Conservation (phyloP, 1,140 invertebrate genomes). For the Panagrolaimus sp. region DNA sequence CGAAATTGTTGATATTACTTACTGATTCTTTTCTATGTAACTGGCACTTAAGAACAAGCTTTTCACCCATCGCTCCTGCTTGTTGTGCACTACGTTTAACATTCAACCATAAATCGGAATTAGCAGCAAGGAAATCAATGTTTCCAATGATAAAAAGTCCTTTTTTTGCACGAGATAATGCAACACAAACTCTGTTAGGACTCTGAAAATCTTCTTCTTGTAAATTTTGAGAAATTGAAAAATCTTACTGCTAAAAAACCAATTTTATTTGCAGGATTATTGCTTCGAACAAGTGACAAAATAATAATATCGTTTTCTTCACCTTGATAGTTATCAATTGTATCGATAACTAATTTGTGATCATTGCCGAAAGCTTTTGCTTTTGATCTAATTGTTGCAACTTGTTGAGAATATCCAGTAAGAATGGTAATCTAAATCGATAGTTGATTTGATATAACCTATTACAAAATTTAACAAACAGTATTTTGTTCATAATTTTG, state of each 20-base stretch:
- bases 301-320: constrained; percentile 70
- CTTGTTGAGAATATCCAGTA: constrained; percentile 59
- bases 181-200: constrained; percentile 65
- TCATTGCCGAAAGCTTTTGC: constrained; percentile 69
- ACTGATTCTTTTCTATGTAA: constrained; percentile 57
- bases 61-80: background rate
- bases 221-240: too few species aligned
- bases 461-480: constrained; percentile 22
- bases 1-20: constrained; percentile 58
- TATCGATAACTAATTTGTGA: constrained; percentile 71
- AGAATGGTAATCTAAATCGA: constrained; percentile 59
- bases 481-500: constrained; percentile 54
- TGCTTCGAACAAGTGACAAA: constrained; percentile 73
- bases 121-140: constrained; percentile 63
- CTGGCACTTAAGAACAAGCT: too few species aligned
- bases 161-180: constrained; percentile 67
- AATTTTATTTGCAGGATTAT: constrained; percentile 66
- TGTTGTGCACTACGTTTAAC: constrained; percentile 50
- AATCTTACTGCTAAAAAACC: constrained; percentile 67
- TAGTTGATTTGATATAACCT: background rate
- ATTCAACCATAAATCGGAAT: constrained; percentile 59
- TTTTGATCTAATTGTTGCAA: constrained; percentile 44
- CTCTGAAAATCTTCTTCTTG: constrained; percentile 58
- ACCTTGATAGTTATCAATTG: too few species aligned
- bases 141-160: constrained; percentile 70